A percentile compares a stretch with the other conserved stretches of the same genome.
Evolutionary conservation across 2,888 invertebrate species (phyloP).

Genomic region (Seira ritae): DNA sequence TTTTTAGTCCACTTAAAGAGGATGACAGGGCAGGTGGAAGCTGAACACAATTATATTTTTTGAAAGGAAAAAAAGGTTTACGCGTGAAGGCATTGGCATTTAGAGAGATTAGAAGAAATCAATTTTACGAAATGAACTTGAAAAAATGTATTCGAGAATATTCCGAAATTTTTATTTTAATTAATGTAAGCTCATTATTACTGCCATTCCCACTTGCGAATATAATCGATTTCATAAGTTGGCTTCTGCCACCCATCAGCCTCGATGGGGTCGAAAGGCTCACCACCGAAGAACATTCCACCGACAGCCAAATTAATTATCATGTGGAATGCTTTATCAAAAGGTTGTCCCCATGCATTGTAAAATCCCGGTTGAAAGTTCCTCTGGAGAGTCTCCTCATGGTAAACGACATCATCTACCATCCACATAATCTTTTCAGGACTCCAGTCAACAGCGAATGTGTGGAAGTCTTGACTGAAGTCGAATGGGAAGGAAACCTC

Average conservation of each 20-base stretch:
- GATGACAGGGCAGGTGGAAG: too few relatives aligned
- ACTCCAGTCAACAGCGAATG: conserved; percentile 64
- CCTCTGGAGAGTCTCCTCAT: conserved; percentile 49
- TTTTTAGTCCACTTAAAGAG: too few relatives aligned
- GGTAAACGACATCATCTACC: conserved; percentile 60
- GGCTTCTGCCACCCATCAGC: conserved; percentile 62
- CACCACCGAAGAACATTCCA: conserved; percentile 65
- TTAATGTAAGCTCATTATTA: conserved; percentile 15
- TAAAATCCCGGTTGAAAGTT: conserved; percentile 62
- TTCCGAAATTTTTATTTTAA: too few relatives aligned
- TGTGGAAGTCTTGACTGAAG: conserved; percentile 65
- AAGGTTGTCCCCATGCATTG: conserved; percentile 58
- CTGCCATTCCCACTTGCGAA: conserved; percentile 60
- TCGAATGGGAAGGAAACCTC: conserved; percentile 49
- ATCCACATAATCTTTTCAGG: conserved; percentile 57
- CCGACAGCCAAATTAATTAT: conserved; percentile 70
- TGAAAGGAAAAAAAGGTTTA: too few relatives aligned
- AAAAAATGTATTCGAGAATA: too few relatives aligned
- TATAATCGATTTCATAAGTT: conserved; percentile 66
- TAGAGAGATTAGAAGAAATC: too few relatives aligned
- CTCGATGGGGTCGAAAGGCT: conserved; percentile 62
- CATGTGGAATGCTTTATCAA: conserved; percentile 65
- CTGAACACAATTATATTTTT: too few relatives aligned
- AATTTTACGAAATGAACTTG: too few relatives aligned
- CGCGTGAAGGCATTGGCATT: too few relatives aligned